Base-by-base conservation (phyloP, 23 tunicate genomes). In the Clavelina lepadiformis region DNA sequence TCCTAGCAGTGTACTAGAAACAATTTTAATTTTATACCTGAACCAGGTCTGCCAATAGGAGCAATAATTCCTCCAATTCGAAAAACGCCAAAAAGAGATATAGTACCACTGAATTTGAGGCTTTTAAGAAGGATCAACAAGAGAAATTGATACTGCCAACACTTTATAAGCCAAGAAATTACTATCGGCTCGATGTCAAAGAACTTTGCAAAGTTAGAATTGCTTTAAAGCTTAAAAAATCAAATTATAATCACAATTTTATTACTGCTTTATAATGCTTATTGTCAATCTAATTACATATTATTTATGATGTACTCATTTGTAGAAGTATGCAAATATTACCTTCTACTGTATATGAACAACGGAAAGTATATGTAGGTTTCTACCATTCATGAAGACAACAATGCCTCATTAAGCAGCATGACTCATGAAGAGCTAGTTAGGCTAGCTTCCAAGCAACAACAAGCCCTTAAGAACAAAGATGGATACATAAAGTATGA, bases 181-280 rank as follows among this genome's bases (percentile, higher is more conserved):
- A 77, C 34, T 86, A 86, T 34, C 63, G 95, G 25, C 95, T 86
- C 45, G 95, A 86, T 51, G 95, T 86, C 3, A 78, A 78, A 56
- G 95, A 86, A 33, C 67, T 86, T 13, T 31, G 73, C 46, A 86
- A 86, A 70, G 93, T 84, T n/a, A n/a, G n/a, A n/a, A n/a, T n/a
- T n/a, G n/a, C n/a, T n/a, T n/a, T n/a, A n/a, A n/a, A n/a, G n/a
- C n/a, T n/a, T n/a, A n/a, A n/a, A n/a, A n/a, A n/a, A n/a, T n/a
- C n/a, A n/a, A n/a, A n/a, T n/a, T n/a, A n/a, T n/a, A n/a, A n/a
- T n/a, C n/a, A n/a, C n/a, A n/a, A n/a, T n/a, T n/a, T n/a, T n/a
- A n/a, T n/a, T n/a, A n/a, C n/a, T n/a, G n/a, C n/a, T n/a, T n/a
- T n/a, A n/a, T n/a, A n/a, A n/a, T n/a, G n/a, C n/a, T n/a, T n/a